Conservation (phyloP, 2,797 vertebrate species). For the Bradypodion ventrale region DNA sequence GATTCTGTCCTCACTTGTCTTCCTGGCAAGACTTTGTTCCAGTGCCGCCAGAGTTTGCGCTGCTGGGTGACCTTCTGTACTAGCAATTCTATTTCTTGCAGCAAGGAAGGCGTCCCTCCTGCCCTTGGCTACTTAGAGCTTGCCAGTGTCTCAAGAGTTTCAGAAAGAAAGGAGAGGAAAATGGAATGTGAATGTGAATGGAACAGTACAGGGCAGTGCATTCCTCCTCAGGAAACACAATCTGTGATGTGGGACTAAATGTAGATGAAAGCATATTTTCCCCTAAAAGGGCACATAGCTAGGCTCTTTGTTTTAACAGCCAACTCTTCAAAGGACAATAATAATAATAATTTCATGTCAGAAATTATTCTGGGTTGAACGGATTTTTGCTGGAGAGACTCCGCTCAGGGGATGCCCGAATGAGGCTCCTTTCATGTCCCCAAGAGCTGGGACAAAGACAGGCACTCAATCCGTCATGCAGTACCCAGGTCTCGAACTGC, state of each 20-base stretch:
- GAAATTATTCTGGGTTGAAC: too few relatives aligned
- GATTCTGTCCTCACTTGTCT: slow-evolving; percentile 10
- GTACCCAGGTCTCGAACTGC: too few relatives aligned
- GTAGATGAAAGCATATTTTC: slow-evolving; percentile 6
- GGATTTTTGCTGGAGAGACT: too few relatives aligned
- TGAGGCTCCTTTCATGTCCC: too few relatives aligned
- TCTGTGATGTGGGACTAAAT: not conserved
- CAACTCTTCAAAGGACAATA: not conserved
- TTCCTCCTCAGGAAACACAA: not conserved
- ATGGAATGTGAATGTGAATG: slow-evolving; percentile 21
- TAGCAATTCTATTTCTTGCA: slow-evolving; percentile 31
- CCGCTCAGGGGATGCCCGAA: too few relatives aligned
- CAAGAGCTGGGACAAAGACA: too few relatives aligned
- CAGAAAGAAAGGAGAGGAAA: slow-evolving; percentile 27
- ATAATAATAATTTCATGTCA: too few relatives aligned
- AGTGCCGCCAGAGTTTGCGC: slow-evolving; percentile 23
- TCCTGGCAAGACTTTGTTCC: slow-evolving; percentile 7
- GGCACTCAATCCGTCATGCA: too few relatives aligned
- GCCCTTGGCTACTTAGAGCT: not conserved
- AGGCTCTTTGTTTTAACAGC: not conserved
- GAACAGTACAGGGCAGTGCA: too few relatives aligned
- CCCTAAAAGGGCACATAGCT: not conserved
- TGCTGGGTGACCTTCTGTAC: slow-evolving; percentile 49
- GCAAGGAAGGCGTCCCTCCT: slow-evolving; percentile 32
- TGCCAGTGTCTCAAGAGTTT: slow-evolving; percentile 21